A percentile compares a stretch with the other conserved stretches of the same genome.
Evolutionary conservation across 1,140 invertebrate genomes (phyloP).

Genomic region (Rhopalosiphum maidis): DNA sequence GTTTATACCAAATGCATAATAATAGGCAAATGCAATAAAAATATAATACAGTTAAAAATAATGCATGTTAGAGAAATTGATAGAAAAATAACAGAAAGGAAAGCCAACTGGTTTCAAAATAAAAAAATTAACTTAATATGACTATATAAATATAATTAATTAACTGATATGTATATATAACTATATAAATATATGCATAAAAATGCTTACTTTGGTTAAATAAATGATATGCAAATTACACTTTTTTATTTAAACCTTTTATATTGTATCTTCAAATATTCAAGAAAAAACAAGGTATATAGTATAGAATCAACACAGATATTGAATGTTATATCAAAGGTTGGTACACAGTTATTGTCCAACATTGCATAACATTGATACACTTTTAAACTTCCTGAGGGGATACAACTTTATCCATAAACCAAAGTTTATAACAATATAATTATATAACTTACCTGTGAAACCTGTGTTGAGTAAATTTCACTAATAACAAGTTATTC

Average conservation of each 20-base stretch:
- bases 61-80: too few relatives aligned
- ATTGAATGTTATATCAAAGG: not conserved
- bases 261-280: not conserved
- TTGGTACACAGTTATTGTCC: not conserved
- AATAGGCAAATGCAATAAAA: too few relatives aligned
- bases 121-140: too few relatives aligned
- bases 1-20: too few relatives aligned
- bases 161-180: too few relatives aligned
- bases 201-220: not conserved
- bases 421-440: not conserved
- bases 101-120: not conserved
- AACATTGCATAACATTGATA: not conserved
- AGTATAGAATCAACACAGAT: not conserved
- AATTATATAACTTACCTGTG: slow-evolving; percentile 22
- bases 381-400: slow-evolving; percentile 20
- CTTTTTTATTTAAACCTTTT: not conserved
- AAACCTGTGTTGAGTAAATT: not conserved
- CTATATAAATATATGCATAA: too few relatives aligned
- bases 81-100: not conserved
- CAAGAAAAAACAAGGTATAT: not conserved
- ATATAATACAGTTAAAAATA: too few relatives aligned
- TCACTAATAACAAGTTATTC: not conserved
- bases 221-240: not conserved
- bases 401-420: not conserved
- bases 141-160: too few relatives aligned